phyloP scores from a whole-genome alignment of 1,140 invertebrate species.

The Panulirus ornatus region DNA sequence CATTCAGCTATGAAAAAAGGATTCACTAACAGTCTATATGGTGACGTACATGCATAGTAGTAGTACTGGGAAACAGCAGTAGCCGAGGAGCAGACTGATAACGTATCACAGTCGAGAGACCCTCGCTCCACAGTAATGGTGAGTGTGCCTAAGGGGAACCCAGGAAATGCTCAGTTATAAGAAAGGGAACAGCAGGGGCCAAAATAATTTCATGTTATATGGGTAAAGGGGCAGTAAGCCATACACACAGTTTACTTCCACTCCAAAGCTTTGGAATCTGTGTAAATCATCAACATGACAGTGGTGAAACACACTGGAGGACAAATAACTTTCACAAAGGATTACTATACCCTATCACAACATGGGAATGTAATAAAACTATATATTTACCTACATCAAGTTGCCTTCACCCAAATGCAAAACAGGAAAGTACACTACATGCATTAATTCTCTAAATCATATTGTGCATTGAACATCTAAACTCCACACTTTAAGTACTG shows the following conservation, averaged over 20 bases:
- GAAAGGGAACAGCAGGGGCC: not conserved
- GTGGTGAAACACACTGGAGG: not conserved
- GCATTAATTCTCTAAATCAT: too few species aligned
- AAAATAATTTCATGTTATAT: not conserved
- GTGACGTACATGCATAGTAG: constrained; percentile 84
- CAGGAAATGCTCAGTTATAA: constrained; percentile 25
- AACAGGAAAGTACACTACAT: not conserved
- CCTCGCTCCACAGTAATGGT: constrained; percentile 81
- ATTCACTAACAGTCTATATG: not conserved
- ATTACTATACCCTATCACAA: too few species aligned
- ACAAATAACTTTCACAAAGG: not conserved
- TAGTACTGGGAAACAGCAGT: constrained; percentile 86
- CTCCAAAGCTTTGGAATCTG: not conserved
- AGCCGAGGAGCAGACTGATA: constrained; percentile 86
- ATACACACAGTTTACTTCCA: not conserved
- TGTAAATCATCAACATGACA: not conserved
- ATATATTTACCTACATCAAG: too few species aligned
- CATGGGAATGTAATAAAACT: too few species aligned
- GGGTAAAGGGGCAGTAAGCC: not conserved
- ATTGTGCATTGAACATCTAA: too few species aligned
- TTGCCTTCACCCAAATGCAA: too few species aligned
- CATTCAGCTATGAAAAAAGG: not conserved
- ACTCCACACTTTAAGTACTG: too few species aligned
- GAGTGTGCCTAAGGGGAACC: constrained; percentile 47
- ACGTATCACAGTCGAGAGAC: constrained; percentile 85